phyloP scores from a whole-genome alignment of 2,888 invertebrate genomes.

The Coecobrya sp. region DNA sequence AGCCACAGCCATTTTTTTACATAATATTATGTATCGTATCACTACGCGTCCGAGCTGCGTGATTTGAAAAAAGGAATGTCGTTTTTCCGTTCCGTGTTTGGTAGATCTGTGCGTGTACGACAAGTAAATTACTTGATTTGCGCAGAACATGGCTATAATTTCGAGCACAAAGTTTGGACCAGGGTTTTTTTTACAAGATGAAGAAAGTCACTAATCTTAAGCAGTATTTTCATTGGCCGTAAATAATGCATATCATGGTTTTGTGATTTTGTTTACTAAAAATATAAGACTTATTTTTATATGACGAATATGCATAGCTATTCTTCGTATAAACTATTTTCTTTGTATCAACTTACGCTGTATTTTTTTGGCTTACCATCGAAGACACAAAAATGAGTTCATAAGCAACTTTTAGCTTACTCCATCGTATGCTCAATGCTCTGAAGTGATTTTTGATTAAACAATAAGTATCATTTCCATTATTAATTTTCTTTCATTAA shows the following conservation, averaged over 20 bases:
- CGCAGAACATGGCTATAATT: constrained; percentile 32
- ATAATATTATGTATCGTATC: not conserved
- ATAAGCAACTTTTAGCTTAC: constrained; percentile 55
- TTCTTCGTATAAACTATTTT: not conserved
- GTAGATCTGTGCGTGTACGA: constrained; percentile 50
- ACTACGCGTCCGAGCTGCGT: constrained; percentile 29
- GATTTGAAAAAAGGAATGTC: constrained; percentile 13
- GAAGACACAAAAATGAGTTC: constrained; percentile 79
- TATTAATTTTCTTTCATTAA: too few species aligned
- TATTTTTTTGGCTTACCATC: constrained; percentile 73
- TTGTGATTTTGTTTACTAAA: constrained; percentile 1
- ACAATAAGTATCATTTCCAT: not conserved
- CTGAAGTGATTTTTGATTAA: not conserved
- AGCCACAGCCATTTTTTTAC: not conserved
- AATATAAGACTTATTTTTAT: not conserved
- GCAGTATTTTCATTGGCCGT: constrained; percentile 5
- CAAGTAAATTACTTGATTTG: constrained; percentile 28
- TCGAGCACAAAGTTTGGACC: constrained; percentile 82
- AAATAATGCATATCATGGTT: not conserved
- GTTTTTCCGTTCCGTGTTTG: not conserved
- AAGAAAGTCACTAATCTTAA: constrained; percentile 78
- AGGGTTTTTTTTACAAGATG: constrained; percentile 78
- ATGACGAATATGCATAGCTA: not conserved
- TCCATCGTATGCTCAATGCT: not conserved
- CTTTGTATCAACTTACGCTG: constrained; percentile 15